These are phyloP conservation scores for Temnothorax rugatulus DNA, from an alignment of 2,888 invertebrate species.

Conservation along the genomic window DNA sequence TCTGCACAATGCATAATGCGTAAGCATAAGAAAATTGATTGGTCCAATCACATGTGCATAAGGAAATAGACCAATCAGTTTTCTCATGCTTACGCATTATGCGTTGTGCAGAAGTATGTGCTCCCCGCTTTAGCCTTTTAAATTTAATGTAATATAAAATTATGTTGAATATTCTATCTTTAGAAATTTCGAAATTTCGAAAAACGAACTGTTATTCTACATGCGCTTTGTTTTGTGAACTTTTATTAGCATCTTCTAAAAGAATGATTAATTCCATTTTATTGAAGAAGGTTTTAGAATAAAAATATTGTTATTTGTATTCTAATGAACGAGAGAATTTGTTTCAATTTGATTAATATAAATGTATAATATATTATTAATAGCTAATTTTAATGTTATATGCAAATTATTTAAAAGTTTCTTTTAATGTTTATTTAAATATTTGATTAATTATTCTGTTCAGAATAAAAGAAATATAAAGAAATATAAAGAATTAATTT, in stretches of 20 bases:
- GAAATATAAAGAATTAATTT: not conserved
- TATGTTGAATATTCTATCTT: not conserved
- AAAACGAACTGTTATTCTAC: not conserved
- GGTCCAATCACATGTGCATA: too few species aligned
- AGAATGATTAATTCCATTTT: not conserved
- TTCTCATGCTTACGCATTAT: too few species aligned
- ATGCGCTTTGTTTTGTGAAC: not conserved
- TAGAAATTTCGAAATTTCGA: not conserved
- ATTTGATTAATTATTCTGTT: not conserved
- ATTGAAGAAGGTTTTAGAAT: not conserved
- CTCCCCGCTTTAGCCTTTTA: too few species aligned
- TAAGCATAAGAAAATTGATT: too few species aligned
- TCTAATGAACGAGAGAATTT: not conserved
- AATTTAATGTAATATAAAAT: not conserved
- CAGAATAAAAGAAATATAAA: not conserved
- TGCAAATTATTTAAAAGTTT: not conserved
- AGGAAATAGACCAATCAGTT: too few species aligned
- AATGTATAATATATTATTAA: not conserved
- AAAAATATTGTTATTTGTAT: not conserved
- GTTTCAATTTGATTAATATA: not conserved
- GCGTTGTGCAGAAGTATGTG: too few species aligned
- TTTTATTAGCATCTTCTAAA: not conserved
- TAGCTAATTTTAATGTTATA: not conserved
- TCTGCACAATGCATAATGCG: too few species aligned
- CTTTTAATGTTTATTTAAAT: not conserved